Conservation (phyloP, 2,113 vertebrate species). For the Lagenorhynchus albirostris region DNA sequence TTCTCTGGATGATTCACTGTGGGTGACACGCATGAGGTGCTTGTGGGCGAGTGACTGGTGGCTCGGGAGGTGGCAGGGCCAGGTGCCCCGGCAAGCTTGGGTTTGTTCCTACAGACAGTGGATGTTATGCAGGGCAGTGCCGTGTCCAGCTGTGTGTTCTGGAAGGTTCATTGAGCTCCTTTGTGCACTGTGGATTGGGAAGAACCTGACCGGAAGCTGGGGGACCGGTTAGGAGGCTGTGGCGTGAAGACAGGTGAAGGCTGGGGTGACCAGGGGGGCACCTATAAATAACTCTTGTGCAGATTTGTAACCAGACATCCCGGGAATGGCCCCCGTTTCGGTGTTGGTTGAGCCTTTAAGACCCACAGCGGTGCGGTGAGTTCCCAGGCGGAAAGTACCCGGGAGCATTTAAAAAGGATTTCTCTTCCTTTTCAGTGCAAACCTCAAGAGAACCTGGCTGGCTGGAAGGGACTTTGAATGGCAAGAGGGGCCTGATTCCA, state of each 20-base stretch:
- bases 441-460: conserved; percentile 95
- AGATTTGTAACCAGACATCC: too few relatives aligned
- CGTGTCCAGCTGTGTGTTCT: not conserved
- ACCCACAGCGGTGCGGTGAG: fast-evolving
- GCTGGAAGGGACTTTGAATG: conserved; percentile 97
- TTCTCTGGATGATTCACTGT: not conserved
- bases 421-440: conserved; percentile 82
- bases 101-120: not conserved
- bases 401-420: not conserved
- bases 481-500: conserved; percentile 96
- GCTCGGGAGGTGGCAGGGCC: not conserved
- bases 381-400: too few relatives aligned
- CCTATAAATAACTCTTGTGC: not conserved
- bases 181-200: not conserved
- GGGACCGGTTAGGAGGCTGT: not conserved
- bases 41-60: too few relatives aligned
- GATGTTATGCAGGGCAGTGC: not conserved
- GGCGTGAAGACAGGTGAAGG: not conserved
- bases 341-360: not conserved
- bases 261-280: too few relatives aligned
- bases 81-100: not conserved
- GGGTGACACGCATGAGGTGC: fast-evolving
- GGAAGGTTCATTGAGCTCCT: not conserved
- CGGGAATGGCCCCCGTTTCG: fast-evolving
- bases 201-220: not conserved